Percentiles rank a stretch among this genome's conserved stretches.
phyloP scores from a whole-genome alignment of 2,888 invertebrate genomes.

The Thyatira batis region DNA sequence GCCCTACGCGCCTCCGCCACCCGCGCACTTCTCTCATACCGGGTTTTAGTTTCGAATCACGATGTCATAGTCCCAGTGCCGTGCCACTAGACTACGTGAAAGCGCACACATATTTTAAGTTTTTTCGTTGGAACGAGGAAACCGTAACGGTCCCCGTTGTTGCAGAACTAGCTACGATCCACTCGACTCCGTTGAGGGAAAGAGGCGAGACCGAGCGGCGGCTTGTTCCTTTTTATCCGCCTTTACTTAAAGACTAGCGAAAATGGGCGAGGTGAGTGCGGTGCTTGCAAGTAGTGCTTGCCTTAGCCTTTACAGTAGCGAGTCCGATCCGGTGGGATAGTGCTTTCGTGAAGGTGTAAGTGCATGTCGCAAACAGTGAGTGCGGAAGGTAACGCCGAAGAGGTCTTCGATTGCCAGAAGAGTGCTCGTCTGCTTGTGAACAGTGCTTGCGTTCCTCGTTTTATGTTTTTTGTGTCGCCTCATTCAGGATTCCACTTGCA shows the following conservation, averaged over 20 bases:
- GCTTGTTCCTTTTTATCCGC: constrained; percentile 76
- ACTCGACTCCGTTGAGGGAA: constrained; percentile 75
- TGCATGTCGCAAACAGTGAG: constrained; percentile 70
- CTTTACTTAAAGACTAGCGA: constrained; percentile 78
- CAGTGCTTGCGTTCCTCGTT: constrained; percentile 52
- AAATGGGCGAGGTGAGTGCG: constrained; percentile 82
- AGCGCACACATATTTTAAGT: constrained; percentile 78
- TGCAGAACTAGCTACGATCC: constrained; percentile 80
- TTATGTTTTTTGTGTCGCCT: constrained; percentile 38
- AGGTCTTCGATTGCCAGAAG: constrained; percentile 23
- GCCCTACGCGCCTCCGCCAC: constrained; percentile 70
- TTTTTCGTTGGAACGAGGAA: constrained; percentile 76
- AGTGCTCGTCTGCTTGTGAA: constrained; percentile 42
- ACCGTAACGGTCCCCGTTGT: constrained; percentile 78
- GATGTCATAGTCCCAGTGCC: constrained; percentile 80
- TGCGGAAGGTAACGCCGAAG: constrained; percentile 50
- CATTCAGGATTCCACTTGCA: constrained; percentile 49
- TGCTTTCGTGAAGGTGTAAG: constrained; percentile 73
- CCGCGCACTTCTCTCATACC: constrained; percentile 73
- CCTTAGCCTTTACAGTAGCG: constrained; percentile 64
- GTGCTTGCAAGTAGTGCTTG: constrained; percentile 78
- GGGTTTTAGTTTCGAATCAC: constrained; percentile 79
- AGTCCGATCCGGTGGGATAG: constrained; percentile 48
- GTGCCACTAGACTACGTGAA: constrained; percentile 74
- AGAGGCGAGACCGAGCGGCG: constrained; percentile 77